Evolutionary conservation across 1,140 invertebrate genomes (phyloP).

Genomic region (Drosophila nebulosa): DNA sequence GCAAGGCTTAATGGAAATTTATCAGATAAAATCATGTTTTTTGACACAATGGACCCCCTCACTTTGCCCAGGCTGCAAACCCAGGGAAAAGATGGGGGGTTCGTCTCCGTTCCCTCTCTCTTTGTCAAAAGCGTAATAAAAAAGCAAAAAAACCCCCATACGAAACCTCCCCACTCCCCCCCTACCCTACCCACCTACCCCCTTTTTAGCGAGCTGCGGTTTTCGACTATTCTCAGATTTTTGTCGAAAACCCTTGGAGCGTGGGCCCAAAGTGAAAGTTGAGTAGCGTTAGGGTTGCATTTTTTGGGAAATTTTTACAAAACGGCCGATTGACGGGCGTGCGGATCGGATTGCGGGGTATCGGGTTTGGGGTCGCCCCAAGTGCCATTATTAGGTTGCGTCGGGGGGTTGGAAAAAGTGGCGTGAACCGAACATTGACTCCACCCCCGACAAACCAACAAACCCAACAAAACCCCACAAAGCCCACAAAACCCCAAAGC

Average conservation of each 20-base stretch:
- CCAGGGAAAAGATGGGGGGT: slow-evolving; percentile 3
- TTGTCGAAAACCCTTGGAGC: slow-evolving; percentile 32
- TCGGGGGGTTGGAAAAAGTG: slow-evolving; percentile 33
- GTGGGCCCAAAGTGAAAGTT: slow-evolving; percentile 15
- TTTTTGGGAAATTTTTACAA: slow-evolving; percentile 60
- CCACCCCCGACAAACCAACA: slow-evolving; percentile 15
- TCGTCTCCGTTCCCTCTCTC: not conserved
- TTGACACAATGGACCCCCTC: not conserved
- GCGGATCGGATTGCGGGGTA: not conserved
- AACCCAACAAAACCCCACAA: too few relatives aligned
- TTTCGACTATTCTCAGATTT: slow-evolving; percentile 24
- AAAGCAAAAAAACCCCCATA: slow-evolving; percentile 21
- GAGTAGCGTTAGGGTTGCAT: slow-evolving; percentile 30
- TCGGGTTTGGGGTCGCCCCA: slow-evolving; percentile 4
- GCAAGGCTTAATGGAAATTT: not conserved
- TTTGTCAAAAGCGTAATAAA: slow-evolving; percentile 28
- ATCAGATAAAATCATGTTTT: slow-evolving; percentile 21
- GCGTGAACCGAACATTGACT: slow-evolving; percentile 5
- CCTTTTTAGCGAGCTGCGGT: not conserved
- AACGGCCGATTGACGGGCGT: slow-evolving; percentile 26
- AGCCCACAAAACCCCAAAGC: too few relatives aligned
- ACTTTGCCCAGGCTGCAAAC: not conserved
- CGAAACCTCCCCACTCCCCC: not conserved
- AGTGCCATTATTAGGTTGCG: not conserved
- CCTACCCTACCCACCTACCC: not conserved